Conservation (phyloP, 2,888 invertebrate species). For the Nomada hirtipes region DNA sequence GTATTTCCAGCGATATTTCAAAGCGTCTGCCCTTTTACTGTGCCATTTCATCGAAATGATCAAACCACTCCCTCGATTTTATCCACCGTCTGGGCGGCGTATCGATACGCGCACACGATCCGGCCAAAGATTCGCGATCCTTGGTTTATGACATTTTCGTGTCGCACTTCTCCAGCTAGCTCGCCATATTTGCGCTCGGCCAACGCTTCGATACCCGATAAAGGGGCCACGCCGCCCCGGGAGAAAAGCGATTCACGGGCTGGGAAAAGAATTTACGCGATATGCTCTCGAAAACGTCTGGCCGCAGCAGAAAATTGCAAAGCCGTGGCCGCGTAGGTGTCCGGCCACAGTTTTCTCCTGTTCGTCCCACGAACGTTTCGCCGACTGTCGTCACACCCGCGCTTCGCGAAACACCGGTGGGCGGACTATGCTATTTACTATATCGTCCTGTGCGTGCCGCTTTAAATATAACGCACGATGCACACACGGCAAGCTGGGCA, state of each 20-base stretch:
- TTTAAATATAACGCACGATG: conserved; percentile 27
- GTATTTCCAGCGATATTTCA: not conserved
- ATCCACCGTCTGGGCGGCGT: conserved; percentile 7
- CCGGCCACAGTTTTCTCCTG: conserved; percentile 55
- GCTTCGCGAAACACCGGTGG: conserved; percentile 41
- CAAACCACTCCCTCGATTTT: conserved; percentile 5
- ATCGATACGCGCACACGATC: not conserved
- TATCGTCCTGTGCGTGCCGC: conserved; percentile 21
- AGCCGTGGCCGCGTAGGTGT: conserved; percentile 51
- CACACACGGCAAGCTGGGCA: not conserved
- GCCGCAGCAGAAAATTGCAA: conserved; percentile 46
- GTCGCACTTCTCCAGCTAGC: not conserved
- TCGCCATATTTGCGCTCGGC: conserved; percentile 44
- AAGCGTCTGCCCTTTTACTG: not conserved
- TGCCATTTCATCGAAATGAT: not conserved
- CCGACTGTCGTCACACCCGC: conserved; percentile 65
- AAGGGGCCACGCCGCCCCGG: conserved; percentile 8
- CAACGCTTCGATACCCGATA: conserved; percentile 36
- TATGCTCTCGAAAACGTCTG: conserved; percentile 38
- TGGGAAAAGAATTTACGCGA: conserved; percentile 11
- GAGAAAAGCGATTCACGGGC: conserved; percentile 9
- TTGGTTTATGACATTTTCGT: conserved; percentile 28
- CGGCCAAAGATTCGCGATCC: not conserved
- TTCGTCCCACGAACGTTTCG: conserved; percentile 60
- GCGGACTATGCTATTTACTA: conserved; percentile 43